Conservation (phyloP, 2,113 vertebrate species). For the Isichthys henryi region DNA sequence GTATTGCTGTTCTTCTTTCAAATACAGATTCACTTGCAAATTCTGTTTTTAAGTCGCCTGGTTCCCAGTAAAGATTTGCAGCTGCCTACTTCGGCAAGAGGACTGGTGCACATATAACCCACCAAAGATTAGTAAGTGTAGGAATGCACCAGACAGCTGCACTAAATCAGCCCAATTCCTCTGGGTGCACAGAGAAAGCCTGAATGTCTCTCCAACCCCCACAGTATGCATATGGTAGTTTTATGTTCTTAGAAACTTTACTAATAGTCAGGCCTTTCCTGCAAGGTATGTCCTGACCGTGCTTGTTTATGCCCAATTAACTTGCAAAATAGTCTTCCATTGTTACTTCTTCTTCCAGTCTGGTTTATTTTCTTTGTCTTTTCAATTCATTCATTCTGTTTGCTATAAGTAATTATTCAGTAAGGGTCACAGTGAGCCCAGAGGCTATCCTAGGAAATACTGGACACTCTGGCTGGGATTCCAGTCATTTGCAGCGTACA, state of each 20-base stretch:
- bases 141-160: constrained; percentile 38
- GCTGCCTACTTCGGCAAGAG: background rate
- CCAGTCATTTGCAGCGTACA: background rate
- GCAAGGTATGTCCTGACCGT: constrained; percentile 36
- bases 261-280: constrained; percentile 13
- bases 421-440: background rate
- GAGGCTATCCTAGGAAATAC: background rate
- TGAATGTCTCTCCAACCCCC: constrained; percentile 20
- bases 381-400: background rate
- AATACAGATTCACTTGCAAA: background rate
- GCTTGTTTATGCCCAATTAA: background rate
- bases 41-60: background rate
- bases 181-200: background rate
- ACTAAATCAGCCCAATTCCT: constrained; percentile 36
- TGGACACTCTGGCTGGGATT: background rate
- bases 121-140: constrained; percentile 33
- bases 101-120: constrained; percentile 5
- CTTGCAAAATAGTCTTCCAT: constrained; percentile 5
- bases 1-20: background rate
- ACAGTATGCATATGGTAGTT: constrained; percentile 20
- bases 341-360: constrained; percentile 10
- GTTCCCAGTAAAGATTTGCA: background rate
- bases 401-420: background rate
- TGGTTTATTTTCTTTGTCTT: constrained; percentile 9
- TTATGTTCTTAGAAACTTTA: constrained; percentile 21